Evolutionary conservation across 2,797 vertebrate genomes (phyloP).

Genomic region (Mus caroli): DNA sequence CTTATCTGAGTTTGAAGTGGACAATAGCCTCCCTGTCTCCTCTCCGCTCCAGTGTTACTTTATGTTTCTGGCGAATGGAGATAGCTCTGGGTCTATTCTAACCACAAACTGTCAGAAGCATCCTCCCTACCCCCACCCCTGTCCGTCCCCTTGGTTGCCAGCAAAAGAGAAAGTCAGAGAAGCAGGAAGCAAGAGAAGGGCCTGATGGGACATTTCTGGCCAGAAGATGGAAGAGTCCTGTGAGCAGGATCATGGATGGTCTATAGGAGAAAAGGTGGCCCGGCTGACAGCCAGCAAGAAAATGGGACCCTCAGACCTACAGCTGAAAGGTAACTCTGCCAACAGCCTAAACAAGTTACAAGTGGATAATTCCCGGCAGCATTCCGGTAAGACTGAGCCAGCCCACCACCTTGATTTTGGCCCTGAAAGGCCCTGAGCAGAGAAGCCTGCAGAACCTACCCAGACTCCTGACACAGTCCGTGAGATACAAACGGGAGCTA

Average conservation of each 20-base stretch:
- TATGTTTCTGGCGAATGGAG: constrained; percentile 20
- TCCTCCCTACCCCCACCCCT: background rate
- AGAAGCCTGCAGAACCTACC: constrained; percentile 29
- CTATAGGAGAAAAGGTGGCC: background rate
- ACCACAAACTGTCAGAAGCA: constrained; percentile 56
- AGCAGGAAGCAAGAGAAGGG: background rate
- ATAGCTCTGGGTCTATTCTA: background rate
- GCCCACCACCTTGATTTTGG: constrained; percentile 58
- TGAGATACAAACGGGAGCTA: constrained; percentile 22
- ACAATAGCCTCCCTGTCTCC: background rate
- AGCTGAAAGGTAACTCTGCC: constrained; percentile 52
- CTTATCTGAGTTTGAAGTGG: background rate
- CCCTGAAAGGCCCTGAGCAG: constrained; percentile 30
- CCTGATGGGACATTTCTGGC: background rate
- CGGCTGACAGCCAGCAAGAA: constrained; percentile 8
- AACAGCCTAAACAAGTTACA: constrained; percentile 59
- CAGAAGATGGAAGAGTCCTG: background rate
- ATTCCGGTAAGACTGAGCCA: background rate
- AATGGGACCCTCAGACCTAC: background rate
- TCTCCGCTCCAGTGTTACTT: constrained; percentile 6
- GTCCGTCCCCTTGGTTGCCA: background rate
- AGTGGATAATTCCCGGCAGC: constrained; percentile 32
- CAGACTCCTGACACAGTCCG: background rate
- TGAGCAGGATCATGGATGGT: background rate
- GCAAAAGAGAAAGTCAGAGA: constrained; percentile 7